A percentile compares a stretch with the other conserved stretches of the same genome.
These are phyloP conservation scores for Monopterus albus DNA, from an alignment of 2,113 vertebrate genomes.

Conservation along the genomic window DNA sequence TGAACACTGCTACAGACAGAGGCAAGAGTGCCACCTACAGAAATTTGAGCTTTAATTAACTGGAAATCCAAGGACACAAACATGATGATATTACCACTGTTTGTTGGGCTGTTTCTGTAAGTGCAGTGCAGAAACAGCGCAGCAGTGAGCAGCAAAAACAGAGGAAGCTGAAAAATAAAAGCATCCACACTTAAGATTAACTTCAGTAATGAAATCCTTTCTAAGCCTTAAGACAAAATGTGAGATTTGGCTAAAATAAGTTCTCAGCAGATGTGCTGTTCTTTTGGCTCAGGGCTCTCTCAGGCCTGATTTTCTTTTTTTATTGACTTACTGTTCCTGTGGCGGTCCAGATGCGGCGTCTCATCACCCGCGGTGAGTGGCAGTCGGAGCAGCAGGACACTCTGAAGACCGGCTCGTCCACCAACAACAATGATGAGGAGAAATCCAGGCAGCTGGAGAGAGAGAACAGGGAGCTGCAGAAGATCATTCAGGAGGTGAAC, in stretches of 20 bases:
- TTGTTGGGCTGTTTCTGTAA: conserved; percentile 22
- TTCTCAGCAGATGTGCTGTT: conserved; percentile 14
- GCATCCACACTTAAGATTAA: not conserved
- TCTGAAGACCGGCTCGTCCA: conserved; percentile 95
- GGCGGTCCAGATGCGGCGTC: conserved; percentile 88
- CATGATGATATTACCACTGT: not conserved
- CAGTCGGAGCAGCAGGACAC: conserved; percentile 98
- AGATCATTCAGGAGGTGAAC: conserved; percentile 93
- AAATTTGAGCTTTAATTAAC: conserved; percentile 30
- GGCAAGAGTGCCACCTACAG: conserved; percentile 45
- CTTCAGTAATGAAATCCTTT: not conserved
- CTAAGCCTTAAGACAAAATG: not conserved
- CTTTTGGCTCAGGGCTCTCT: not conserved
- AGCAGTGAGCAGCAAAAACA: not conserved
- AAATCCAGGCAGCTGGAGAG: conserved; percentile 93
- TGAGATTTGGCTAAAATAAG: conserved; percentile 1
- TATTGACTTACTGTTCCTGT: conserved; percentile 29
- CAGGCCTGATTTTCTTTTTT: conserved; percentile 5
- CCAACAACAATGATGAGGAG: conserved; percentile 97
- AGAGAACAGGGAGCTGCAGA: conserved; percentile 94
- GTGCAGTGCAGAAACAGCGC: not conserved
- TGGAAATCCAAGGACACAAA: not conserved
- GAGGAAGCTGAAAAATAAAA: not conserved
- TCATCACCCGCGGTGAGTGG: conserved; percentile 96
- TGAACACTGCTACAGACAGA: conserved; percentile 18